These are phyloP conservation scores for Onychomys arenicola DNA, from an alignment of 2,797 vertebrate genomes.

Conservation along the genomic window DNA sequence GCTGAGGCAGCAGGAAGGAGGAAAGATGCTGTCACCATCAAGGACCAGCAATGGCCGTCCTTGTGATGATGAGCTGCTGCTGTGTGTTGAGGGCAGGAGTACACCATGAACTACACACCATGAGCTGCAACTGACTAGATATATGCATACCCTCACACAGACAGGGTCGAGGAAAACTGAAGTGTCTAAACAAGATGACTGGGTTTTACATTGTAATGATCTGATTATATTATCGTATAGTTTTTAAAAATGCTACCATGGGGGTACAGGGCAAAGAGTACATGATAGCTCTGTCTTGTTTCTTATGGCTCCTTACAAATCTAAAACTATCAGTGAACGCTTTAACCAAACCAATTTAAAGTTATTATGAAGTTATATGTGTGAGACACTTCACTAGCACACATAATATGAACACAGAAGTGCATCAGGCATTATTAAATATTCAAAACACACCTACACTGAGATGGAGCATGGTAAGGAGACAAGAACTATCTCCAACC, in stretches of 20 bases:
- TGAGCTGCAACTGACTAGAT: background rate
- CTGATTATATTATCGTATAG: background rate
- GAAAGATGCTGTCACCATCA: background rate
- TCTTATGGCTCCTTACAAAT: background rate
- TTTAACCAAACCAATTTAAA: background rate
- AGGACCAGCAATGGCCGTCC: background rate
- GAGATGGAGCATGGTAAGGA: background rate
- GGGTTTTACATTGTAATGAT: background rate
- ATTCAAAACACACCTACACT: background rate
- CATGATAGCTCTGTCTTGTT: background rate
- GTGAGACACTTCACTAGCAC: background rate
- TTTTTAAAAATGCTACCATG: background rate
- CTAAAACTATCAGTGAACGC: conserved; percentile 12
- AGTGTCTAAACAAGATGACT: background rate
- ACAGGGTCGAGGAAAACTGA: background rate
- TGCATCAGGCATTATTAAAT: background rate
- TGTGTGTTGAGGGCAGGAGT: background rate
- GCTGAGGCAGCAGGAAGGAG: background rate
- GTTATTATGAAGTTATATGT: background rate
- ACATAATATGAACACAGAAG: background rate
- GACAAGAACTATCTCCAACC: background rate
- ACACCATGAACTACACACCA: background rate
- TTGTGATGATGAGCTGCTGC: background rate
- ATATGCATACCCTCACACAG: background rate
- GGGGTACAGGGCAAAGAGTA: background rate